Evolutionary conservation across 1,140 invertebrate genomes (phyloP).

Genomic region (Antheraea mylitta): DNA sequence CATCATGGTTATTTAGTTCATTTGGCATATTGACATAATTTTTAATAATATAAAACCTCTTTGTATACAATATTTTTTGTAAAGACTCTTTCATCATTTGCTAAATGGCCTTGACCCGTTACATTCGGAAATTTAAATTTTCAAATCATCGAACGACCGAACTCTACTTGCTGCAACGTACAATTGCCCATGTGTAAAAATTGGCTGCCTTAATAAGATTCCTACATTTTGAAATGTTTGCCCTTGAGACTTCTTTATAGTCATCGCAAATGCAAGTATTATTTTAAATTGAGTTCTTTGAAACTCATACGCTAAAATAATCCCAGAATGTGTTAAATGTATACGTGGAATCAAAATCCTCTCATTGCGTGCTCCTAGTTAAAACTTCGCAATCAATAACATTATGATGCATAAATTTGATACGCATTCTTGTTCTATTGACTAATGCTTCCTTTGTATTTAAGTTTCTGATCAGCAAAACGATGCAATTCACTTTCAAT

Average conservation of each 20-base stretch:
- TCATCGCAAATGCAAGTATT: conserved; percentile 16
- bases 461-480: conserved; percentile 21
- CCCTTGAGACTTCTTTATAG: conserved; percentile 17
- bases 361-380: conserved; percentile 10
- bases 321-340: conserved; percentile 12
- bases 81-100: too few relatives aligned
- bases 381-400: conserved; percentile 12
- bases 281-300: conserved; percentile 12
- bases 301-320: conserved; percentile 11
- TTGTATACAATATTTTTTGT: too few relatives aligned
- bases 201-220: not conserved
- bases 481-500: conserved; percentile 22
- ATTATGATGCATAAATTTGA: conserved; percentile 2
- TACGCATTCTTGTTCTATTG: conserved; percentile 16
- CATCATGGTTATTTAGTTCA: too few relatives aligned
- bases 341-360: conserved; percentile 16
- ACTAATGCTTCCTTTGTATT: conserved; percentile 21
- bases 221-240: not conserved
- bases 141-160: too few relatives aligned
- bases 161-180: too few relatives aligned
- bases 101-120: too few relatives aligned
- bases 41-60: too few relatives aligned
- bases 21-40: too few relatives aligned
- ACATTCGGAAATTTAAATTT: too few relatives aligned
- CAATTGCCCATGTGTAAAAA: too few relatives aligned